Percentiles rank a stretch among this genome's conserved stretches.
phyloP scores from a whole-genome alignment of 2,888 invertebrate species.

The Coleophora deauratella region DNA sequence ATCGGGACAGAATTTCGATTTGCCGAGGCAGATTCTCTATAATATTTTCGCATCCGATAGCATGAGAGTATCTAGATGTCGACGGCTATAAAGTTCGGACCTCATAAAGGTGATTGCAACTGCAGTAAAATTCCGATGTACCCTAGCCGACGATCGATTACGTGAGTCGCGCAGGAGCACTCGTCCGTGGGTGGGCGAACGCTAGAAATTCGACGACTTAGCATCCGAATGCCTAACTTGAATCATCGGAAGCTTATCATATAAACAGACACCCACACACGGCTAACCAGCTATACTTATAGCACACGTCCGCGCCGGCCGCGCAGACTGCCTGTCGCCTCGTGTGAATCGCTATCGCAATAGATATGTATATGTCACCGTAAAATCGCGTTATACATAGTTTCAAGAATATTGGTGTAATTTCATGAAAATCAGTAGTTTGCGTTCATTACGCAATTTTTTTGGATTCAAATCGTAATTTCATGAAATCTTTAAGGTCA shows the following conservation, averaged over 20 bases:
- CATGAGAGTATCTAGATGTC: not conserved
- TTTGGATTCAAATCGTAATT: no score
- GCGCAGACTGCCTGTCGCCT: conserved; percentile 71
- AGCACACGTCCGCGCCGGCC: conserved; percentile 51
- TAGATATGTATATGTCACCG: conserved; percentile 56
- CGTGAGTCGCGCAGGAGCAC: conserved; percentile 15
- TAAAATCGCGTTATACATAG: no score
- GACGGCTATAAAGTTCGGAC: not conserved
- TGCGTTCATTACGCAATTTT: no score
- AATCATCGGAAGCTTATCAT: conserved; percentile 69
- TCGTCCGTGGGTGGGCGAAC: conserved; percentile 45
- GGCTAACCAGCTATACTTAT: conserved; percentile 46
- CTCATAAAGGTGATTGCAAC: conserved; percentile 2
- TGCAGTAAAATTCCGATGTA: conserved; percentile 2
- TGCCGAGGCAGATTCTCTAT: not conserved
- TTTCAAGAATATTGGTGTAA: no score
- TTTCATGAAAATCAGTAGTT: no score
- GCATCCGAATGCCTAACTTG: conserved; percentile 59
- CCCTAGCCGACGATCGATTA: conserved; percentile 8
- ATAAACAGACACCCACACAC: conserved; percentile 62
- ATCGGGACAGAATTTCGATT: not conserved
- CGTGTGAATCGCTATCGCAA: conserved; percentile 61
- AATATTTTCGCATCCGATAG: not conserved
- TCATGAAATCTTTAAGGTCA: no score
- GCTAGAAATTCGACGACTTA: conserved; percentile 53